Conservation (phyloP, 1,140 invertebrate species). For the Plutomurus gul region DNA sequence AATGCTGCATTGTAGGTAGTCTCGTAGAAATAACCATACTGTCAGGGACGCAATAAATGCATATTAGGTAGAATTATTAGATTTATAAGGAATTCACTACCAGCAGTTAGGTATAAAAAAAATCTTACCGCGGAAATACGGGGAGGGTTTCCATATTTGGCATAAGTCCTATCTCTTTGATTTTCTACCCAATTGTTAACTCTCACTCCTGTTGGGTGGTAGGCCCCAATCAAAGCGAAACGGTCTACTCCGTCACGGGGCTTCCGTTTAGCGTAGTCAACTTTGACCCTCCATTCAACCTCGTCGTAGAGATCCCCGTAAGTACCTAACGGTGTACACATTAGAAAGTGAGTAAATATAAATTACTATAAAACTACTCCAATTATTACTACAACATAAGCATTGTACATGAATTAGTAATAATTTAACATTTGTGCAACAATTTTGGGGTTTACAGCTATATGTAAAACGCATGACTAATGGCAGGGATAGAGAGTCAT, state of each 20-base stretch:
- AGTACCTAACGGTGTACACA: not conserved
- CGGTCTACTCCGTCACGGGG: not conserved
- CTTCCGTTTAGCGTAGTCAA: not conserved
- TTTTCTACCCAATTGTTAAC: constrained; percentile 44
- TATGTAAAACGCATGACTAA: too few relatives aligned
- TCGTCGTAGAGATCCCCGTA: constrained; percentile 47
- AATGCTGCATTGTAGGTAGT: constrained; percentile 24
- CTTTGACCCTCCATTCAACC: constrained; percentile 38
- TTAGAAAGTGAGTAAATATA: not conserved
- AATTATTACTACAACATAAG: not conserved
- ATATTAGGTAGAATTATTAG: too few relatives aligned
- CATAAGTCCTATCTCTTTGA: not conserved
- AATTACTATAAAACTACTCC: not conserved
- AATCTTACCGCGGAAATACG: constrained; percentile 34
- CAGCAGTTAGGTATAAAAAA: too few relatives aligned
- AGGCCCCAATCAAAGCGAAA: not conserved
- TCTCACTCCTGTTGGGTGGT: constrained; percentile 15
- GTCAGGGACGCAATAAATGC: too few relatives aligned
- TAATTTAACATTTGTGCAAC: too few relatives aligned
- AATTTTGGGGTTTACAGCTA: too few relatives aligned
- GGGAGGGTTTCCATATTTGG: not conserved
- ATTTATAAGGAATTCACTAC: too few relatives aligned
- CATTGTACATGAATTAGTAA: not conserved
- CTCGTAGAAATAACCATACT: constrained; percentile 34
- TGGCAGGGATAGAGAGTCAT: too few relatives aligned